A percentile compares a stretch with the other conserved stretches of the same genome.
phyloP scores from a whole-genome alignment of 2,113 vertebrate species.

The Siphamia tubifer region DNA sequence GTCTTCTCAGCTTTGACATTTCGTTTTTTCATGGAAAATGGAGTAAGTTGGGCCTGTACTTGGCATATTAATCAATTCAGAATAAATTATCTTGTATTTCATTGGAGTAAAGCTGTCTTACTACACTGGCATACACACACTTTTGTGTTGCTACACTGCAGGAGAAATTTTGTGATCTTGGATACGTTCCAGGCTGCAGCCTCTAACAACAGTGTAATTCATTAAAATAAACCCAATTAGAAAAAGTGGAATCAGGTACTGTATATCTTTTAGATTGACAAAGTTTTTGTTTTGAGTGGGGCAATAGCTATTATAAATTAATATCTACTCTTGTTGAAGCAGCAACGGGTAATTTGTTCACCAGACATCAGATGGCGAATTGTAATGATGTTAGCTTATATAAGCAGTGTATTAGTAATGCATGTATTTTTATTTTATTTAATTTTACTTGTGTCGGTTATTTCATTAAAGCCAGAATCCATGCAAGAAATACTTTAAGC shows the following conservation, averaged over 20 bases:
- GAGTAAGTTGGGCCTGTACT: neutral
- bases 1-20: neutral
- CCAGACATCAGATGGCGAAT: neutral
- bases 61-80: slow-evolving; percentile 35
- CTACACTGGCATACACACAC: neutral
- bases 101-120: slow-evolving; percentile 18
- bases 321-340: neutral
- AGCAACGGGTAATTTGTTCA: neutral
- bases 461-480: neutral
- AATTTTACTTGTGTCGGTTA: neutral
- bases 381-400: neutral
- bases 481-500: neutral
- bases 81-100: slow-evolving; percentile 23
- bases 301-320: neutral
- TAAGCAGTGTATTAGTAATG: neutral
- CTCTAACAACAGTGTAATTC: neutral
- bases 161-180: neutral
- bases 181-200: neutral
- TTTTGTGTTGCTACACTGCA: slow-evolving; percentile 17
- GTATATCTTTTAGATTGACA: neutral
- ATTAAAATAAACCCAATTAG: slow-evolving; percentile 1
- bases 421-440: neutral
- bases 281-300: neutral
- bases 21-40: slow-evolving; percentile 22
- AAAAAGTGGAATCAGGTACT: neutral